Evolutionary conservation across 1,140 invertebrate genomes (phyloP), one percentile per base, ranked within the genome.

Genomic region (Drosophila nebulosa): DNA sequence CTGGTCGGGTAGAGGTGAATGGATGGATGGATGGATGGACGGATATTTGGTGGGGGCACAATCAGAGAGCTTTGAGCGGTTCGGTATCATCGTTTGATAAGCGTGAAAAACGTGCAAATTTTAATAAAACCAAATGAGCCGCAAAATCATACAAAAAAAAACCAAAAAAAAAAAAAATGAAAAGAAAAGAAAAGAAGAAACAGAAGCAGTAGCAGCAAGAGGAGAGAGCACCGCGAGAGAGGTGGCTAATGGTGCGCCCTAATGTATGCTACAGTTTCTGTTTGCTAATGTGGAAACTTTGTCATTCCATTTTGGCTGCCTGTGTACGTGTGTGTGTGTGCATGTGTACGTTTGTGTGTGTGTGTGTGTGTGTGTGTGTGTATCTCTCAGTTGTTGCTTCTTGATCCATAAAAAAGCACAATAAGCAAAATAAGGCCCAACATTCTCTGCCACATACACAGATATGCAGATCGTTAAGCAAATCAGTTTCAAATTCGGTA

Each of bases 41-140:
- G 22, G 22, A 18, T 12, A 5, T 10, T 3, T 24, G 73, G 22
- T 30, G 63, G 26, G 69, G 63, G 74, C 83, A 78, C 83, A 86
- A 86, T 86, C 81, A 88, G 78, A 88, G 78, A 78, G 67, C 74
- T 75, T 71, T 55, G 63, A 69, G 59, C 60, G 53, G 59, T 56
- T 46, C 16, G 39, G 65, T 30, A 22, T 58, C 58, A n/a, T 42
- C 60, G 71, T 61, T 72, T 78, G 81, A 86, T 85, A 88, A 86
- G 81, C 81, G 74, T 78, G 69, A 86, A 86, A 85, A 86, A 86
- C 83, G 81, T 85, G 81, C 67, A 81, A 81, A 85, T 85, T 85
- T 85, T 80, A 80, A 86, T 86, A 86, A 86, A 86, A 86, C 64
- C 81, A 86, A 86, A 86, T 85, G 81, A 81, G 81, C 80, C 80